Base-by-base conservation (phyloP, 2,113 vertebrate genomes). In the Myodes glareolus region DNA sequence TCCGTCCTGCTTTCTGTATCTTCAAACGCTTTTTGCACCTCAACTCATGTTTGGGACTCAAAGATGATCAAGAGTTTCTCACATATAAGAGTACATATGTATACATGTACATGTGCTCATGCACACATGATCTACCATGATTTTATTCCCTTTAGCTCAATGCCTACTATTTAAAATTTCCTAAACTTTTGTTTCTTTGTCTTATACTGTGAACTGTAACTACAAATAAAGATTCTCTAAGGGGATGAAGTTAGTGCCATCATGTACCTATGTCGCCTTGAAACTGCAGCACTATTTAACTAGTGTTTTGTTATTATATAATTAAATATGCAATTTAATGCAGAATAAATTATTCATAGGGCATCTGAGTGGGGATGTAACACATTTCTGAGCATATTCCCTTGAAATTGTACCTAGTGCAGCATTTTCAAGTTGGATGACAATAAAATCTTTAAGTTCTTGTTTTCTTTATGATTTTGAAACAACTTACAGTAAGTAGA, bases 371-470 rank as follows among this genome's bases (percentile, higher is more conserved):
- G 21, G 23, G 33, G 0, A 58, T 55, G 36, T 6, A 13, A n/a
- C 33, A 13, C 50, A 81, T n/a, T 58, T 36, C 78, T 58, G 33
- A 13, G 78, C 55, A 63, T 63, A 42, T 12, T 39, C 25, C 55
- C 39, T 84, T 63, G 39, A 42, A 61, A 42, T 9, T 84, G 3
- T 92, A 39, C 42, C 50, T 61, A 91, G 55, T 58, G 21, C 4
- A 76, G 1, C 45, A 72, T 92, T 97, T 89, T 94, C 50, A 90
- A 91, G 36, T 8, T 77, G 33, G 4, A 0, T 87, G n/a, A 89
- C 86, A 77, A 86, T 65, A 78, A 95, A 94, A 90, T 50, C 21
- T 90, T 86, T n/a, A 81, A 76, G 55, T 33, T 58, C 72, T 19
- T 85, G 7, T 45, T 45, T 91, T 76, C 14, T 12, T 52, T 77